Evolutionary conservation across 1,140 invertebrate species (phyloP).

Genomic region (Drosophila mojavensis): DNA sequence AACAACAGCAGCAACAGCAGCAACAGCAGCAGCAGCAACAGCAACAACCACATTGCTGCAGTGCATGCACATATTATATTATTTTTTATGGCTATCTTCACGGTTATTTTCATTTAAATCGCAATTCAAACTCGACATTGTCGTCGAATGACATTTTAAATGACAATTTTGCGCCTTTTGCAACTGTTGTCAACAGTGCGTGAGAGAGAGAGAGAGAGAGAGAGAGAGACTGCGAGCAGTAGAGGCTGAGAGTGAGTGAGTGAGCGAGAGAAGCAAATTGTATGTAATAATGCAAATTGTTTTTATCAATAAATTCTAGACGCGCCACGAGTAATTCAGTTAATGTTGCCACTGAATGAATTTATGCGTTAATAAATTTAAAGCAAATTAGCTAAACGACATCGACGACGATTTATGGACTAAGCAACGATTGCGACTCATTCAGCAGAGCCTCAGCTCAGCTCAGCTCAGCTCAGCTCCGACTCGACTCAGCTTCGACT

Average conservation of each 20-base stretch:
- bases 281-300: slow-evolving; percentile 81
- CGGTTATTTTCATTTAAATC: slow-evolving; percentile 82
- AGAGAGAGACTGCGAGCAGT: background rate
- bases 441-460: background rate
- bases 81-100: slow-evolving; percentile 75
- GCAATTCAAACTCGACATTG: slow-evolving; percentile 66
- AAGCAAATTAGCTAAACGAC: slow-evolving; percentile 79
- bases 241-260: background rate
- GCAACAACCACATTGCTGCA: slow-evolving; percentile 10
- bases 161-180: slow-evolving; percentile 78
- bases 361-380: slow-evolving; percentile 81
- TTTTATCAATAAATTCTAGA: slow-evolving; percentile 79
- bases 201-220: too few relatives aligned
- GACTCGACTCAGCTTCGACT: too few relatives aligned
- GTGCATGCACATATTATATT: slow-evolving; percentile 43
- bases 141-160: slow-evolving; percentile 74
- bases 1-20: slow-evolving; percentile 29
- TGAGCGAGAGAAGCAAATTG: slow-evolving; percentile 48
- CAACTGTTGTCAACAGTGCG: background rate
- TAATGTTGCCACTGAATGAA: slow-evolving; percentile 56
- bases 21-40: slow-evolving; percentile 33
- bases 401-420: slow-evolving; percentile 65
- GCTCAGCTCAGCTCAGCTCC: background rate
- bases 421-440: slow-evolving; percentile 30
- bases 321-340: slow-evolving; percentile 53